These are phyloP conservation scores for Dendrocincla fuliginosa DNA, from an alignment of 2,797 vertebrate species.

Conservation along the genomic window DNA sequence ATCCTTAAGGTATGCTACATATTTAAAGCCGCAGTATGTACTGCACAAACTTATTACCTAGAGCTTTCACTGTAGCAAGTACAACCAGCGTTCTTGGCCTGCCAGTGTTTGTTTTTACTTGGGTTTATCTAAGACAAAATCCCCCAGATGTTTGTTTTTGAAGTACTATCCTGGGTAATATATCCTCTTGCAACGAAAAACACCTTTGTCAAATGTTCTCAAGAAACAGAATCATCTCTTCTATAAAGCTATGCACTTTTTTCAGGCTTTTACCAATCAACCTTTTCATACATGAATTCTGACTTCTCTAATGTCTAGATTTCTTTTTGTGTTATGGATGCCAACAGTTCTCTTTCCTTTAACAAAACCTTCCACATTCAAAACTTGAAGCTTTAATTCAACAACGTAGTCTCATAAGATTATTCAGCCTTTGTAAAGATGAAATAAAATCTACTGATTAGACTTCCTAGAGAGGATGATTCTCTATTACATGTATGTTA, in stretches of 20 bases:
- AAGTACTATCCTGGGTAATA: neutral
- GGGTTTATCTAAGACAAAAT: neutral
- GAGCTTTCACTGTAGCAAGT: neutral
- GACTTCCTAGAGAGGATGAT: neutral
- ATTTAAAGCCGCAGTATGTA: neutral
- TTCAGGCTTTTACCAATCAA: neutral
- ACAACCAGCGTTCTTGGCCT: neutral
- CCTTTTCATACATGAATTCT: neutral
- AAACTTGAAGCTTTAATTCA: neutral
- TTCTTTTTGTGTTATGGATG: neutral
- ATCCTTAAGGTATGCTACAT: slow-evolving; percentile 7
- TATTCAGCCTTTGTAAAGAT: neutral
- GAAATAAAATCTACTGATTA: neutral
- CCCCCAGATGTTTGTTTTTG: neutral
- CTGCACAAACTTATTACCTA: neutral
- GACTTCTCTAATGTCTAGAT: neutral
- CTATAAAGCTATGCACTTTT: neutral
- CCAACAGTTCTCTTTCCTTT: neutral
- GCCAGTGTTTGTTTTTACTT: neutral
- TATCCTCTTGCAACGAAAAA: neutral
- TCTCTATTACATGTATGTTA: neutral
- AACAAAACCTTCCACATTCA: neutral
- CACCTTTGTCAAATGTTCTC: neutral
- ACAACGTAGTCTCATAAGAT: neutral
- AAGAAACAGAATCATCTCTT: neutral